Evolutionary conservation across 2,797 vertebrate species (phyloP).

Genomic region (Enteromius treurensis): DNA sequence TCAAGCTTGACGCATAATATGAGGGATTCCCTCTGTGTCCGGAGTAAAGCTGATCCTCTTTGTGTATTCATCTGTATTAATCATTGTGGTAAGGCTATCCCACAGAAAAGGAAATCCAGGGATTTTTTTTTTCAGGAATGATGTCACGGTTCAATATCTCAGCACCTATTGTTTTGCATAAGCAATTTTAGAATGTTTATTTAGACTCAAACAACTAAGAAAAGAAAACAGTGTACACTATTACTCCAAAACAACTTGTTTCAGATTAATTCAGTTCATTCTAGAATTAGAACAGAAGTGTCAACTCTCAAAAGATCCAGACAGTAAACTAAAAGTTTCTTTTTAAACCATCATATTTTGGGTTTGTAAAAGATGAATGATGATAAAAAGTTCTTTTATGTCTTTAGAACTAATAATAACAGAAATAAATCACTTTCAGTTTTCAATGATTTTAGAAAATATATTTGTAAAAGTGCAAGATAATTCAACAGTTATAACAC

Average conservation of each 20-base stretch:
- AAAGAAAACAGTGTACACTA: background rate
- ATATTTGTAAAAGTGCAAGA: slow-evolving; percentile 37
- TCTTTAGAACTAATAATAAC: background rate
- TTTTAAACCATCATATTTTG: background rate
- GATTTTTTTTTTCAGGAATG: background rate
- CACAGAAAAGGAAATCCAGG: background rate
- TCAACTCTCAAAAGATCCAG: too few relatives aligned
- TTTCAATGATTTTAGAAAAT: slow-evolving; percentile 43
- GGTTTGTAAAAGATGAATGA: background rate
- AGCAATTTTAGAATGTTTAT: background rate
- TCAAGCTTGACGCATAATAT: background rate
- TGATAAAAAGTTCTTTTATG: background rate
- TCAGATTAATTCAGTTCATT: background rate
- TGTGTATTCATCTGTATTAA: background rate
- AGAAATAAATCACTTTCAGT: background rate
- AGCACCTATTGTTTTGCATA: slow-evolving; percentile 8
- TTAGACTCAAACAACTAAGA: background rate
- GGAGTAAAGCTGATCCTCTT: background rate
- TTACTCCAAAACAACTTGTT: background rate
- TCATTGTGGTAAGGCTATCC: slow-evolving; percentile 17
- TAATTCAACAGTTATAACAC: background rate
- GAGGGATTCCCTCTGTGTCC: slow-evolving; percentile 2
- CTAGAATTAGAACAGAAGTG: too few relatives aligned
- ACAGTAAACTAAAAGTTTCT: too few relatives aligned
- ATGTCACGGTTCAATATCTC: background rate